Evolutionary conservation across 2,888 invertebrate species (phyloP).

Genomic region (Drosophila antonietae): DNA sequence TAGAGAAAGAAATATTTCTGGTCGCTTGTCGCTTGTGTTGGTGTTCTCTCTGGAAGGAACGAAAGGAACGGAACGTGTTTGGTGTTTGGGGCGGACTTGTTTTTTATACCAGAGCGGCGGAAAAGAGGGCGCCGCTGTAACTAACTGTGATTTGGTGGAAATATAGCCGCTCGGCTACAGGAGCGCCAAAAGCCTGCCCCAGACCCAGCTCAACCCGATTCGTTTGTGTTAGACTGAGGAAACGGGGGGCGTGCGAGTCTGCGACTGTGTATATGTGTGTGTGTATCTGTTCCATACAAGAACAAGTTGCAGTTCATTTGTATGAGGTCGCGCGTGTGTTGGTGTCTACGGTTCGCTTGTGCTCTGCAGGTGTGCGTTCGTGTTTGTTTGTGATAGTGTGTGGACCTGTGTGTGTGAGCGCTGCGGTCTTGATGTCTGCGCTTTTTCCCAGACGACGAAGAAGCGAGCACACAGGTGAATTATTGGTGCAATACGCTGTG

Average conservation of each 20-base stretch:
- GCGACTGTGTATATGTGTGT: slow-evolving; percentile 21
- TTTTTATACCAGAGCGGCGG: slow-evolving; percentile 50
- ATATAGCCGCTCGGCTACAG: slow-evolving; percentile 58
- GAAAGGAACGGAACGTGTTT: slow-evolving; percentile 71
- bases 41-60: slow-evolving; percentile 40
- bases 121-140: slow-evolving; percentile 63
- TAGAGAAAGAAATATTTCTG: neutral
- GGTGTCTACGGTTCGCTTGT: slow-evolving; percentile 26
- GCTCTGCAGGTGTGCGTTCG: slow-evolving; percentile 41
- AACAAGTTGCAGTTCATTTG: slow-evolving; percentile 61
- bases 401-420: slow-evolving; percentile 12
- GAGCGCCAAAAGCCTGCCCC: slow-evolving; percentile 57
- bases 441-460: slow-evolving; percentile 72
- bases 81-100: slow-evolving; percentile 72
- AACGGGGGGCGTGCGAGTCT: slow-evolving; percentile 33
- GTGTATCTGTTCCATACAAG: slow-evolving; percentile 49
- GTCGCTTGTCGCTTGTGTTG: neutral
- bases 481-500: slow-evolving; percentile 74
- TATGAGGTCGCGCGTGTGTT: slow-evolving; percentile 34
- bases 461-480: slow-evolving; percentile 77
- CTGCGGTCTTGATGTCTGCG: slow-evolving; percentile 75
- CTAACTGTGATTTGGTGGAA: slow-evolving; percentile 66
- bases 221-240: slow-evolving; percentile 41
- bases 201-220: slow-evolving; percentile 63
- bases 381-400: slow-evolving; percentile 18